phyloP scores from a whole-genome alignment of 2,113 vertebrate species.

The Orthonyx spaldingii region DNA sequence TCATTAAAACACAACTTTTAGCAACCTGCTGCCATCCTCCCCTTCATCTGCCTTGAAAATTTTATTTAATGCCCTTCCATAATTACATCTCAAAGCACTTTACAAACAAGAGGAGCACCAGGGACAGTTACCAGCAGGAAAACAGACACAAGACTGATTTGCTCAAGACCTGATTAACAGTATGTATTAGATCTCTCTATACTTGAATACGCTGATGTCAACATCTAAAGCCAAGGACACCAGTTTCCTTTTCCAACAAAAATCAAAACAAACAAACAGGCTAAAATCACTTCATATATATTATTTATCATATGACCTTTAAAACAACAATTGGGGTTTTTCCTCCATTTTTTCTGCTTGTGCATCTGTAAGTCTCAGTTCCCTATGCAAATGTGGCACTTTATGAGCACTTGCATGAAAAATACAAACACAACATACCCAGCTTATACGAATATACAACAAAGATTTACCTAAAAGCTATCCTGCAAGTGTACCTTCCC shows the following conservation, averaged over 20 bases:
- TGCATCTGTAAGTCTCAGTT: neutral
- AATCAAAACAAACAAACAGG: neutral
- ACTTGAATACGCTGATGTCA: neutral
- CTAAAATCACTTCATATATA: neutral
- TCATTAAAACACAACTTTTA: neutral
- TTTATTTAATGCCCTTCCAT: neutral
- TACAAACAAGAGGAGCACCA: neutral
- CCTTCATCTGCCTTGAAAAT: neutral
- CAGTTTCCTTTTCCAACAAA: neutral
- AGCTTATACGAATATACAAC: neutral
- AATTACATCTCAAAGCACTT: neutral
- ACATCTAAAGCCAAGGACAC: neutral
- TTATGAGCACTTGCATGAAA: neutral
- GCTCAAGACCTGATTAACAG: neutral
- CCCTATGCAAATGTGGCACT: neutral
- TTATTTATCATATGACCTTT: neutral
- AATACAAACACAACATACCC: neutral
- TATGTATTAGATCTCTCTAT: neutral
- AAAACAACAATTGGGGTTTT: rapidly evolving
- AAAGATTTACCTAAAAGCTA: neutral
- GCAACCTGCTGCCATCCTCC: neutral
- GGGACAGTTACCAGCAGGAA: neutral
- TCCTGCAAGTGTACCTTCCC: neutral
- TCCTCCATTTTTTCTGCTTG: neutral
- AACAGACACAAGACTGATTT: neutral